Base-by-base conservation (phyloP, 2,888 invertebrate species). In the Notocelia uddmanniana region DNA sequence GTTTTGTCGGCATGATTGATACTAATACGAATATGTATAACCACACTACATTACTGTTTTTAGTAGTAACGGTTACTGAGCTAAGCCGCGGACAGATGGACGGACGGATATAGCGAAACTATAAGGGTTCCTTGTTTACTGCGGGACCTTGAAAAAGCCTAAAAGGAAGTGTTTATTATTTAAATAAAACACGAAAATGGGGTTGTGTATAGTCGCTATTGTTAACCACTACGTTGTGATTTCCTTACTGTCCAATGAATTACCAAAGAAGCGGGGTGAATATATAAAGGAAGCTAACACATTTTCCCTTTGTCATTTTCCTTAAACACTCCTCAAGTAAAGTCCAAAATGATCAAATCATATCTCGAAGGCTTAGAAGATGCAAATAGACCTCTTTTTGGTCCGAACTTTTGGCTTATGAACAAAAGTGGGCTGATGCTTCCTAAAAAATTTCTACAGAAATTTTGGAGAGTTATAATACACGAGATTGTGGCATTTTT, bases 391-490 rank as follows among this genome's bases (percentile, higher is more conserved):
- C 89, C 87, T 19, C 76, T 90, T 1, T 76, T 92, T 19, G 91
- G 84, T 64, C 91, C 90, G n/a, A 92, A 87, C 68, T 85, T 83
- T 75, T 90, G 91, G 90, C 81, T 89, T 15, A 72, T 91, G 45
- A 83, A 80, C 58, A 82, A 74, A 74, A 76, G 80, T 18, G 89
- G 90, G 1, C 74, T 92, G 41, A 73, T 92, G 23, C 77, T 92
- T 73, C 89, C 90, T 8, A 74, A 85, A 71, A 85, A 80, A 15
- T 77, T 72, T 52, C 48, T 83, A 0, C 68, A 57, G 26, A 87
- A 78, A 78, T 57, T 78, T 11, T 68, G 77, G 0, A 85, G 81
- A 37, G 80, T 91, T 2, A 69, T 86, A 9, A 18, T 89, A 13
- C 89, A 90, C 60, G 84, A 83, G 55, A 78, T 84, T 23, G 87